Base-by-base conservation (phyloP, 2,113 vertebrate species). In the Neofelis nebulosa region DNA sequence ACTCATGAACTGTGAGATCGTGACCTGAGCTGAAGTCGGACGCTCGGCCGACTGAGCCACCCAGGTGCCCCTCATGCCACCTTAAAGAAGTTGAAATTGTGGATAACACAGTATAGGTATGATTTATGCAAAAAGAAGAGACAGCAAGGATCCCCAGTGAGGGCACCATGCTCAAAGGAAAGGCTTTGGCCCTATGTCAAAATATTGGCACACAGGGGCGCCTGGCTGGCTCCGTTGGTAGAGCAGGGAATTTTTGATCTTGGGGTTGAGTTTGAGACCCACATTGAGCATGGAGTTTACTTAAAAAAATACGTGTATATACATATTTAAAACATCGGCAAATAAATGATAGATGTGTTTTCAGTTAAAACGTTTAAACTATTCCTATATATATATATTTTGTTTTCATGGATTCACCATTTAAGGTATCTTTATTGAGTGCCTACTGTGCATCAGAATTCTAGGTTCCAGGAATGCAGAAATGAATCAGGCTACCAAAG, bases 351-450 rank as follows among this genome's bases (percentile, higher is more conserved):
- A 6, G 8, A 16, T 69, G 38, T 45, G 45, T 74, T 96, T 89
- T 89, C 81, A 92, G 80, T 79, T 79, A 81, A 82, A 96, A 80
- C 50, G 14, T 89, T 84, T 74, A 38, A 74, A 52, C 18, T 91
- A 48, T 61, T 61, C 23, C 21, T 78, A 33, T 68, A 73, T 45
- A 78, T 38, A 21, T 78, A 50, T 80, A 76, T 63, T 45, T 45
- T 45, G 7, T 45, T 45, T 36, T 50, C 27, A 36, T 27, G 31
- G 31, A 13, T 79, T 78, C 61, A 18, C 76, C 52, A 33, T 80
- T 52, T 45, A 74, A 66, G 65, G 63, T 7, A 19, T 45, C 45
- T 73, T 84, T 48, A 45, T 25, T 48, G 57, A 31, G 38, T 50
- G 13, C 55, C 68, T 73, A 14, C 68, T 27, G 1, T 36, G 27